Conservation (phyloP, 2,888 invertebrate species). For the Piscicola geometra region DNA sequence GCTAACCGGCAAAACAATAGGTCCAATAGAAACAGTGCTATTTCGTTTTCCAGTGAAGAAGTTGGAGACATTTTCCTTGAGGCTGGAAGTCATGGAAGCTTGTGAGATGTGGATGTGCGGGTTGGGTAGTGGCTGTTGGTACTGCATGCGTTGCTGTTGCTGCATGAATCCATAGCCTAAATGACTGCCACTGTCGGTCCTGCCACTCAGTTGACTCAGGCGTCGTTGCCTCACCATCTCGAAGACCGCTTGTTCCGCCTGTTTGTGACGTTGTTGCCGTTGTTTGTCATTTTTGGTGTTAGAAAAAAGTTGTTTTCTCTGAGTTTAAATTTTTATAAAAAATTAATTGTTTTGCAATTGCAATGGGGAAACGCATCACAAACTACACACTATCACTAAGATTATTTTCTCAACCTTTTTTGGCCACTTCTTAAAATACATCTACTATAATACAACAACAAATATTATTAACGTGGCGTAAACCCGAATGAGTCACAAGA, state of each 20-base stretch:
- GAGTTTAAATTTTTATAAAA: neutral
- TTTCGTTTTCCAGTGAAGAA: slow-evolving; percentile 16
- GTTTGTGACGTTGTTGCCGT: too few species aligned
- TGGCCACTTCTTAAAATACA: neutral
- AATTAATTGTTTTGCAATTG: too few species aligned
- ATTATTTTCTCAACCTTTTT: neutral
- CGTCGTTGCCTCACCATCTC: slow-evolving; percentile 35
- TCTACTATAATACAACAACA: too few species aligned
- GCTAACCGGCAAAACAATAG: slow-evolving; percentile 37
- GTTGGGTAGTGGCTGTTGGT: neutral
- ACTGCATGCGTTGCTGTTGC: neutral
- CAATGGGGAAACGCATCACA: neutral
- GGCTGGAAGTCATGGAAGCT: slow-evolving; percentile 34
- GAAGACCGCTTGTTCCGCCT: slow-evolving; percentile 36
- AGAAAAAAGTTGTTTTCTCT: too few species aligned
- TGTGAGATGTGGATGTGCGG: slow-evolving; percentile 39
- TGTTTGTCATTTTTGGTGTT: neutral
- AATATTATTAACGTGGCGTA: too few species aligned
- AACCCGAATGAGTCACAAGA: neutral
- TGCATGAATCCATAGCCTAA: neutral
- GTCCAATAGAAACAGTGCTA: slow-evolving; percentile 37
- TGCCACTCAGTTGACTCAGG: slow-evolving; percentile 32
- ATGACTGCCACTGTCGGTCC: slow-evolving; percentile 3
- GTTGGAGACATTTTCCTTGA: slow-evolving; percentile 29
- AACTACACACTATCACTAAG: neutral